Evolutionary conservation across 1,140 invertebrate species (phyloP).

Genomic region (Chrysopa pallens): DNA sequence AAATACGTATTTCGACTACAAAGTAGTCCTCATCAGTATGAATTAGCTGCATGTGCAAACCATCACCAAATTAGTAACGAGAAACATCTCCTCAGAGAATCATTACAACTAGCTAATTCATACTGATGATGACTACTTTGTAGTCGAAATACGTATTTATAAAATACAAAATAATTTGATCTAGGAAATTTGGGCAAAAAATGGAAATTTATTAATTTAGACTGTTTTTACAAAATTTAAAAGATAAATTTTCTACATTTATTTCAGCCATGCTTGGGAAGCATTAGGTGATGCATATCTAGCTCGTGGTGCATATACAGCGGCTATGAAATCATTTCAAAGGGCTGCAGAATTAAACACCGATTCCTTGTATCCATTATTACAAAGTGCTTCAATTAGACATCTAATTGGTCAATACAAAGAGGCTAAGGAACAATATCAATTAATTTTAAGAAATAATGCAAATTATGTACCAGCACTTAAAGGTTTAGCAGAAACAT

Average conservation of each 20-base stretch:
- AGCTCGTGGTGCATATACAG: constrained; percentile 60
- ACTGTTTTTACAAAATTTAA: neutral
- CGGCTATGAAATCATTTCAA: constrained; percentile 70
- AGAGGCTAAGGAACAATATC: constrained; percentile 52
- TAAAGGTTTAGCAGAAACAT: constrained; percentile 59
- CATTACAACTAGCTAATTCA: too few species aligned
- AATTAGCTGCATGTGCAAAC: too few species aligned
- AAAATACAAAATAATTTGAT: too few species aligned
- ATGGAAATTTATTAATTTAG: too few species aligned
- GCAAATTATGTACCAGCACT: constrained; percentile 52
- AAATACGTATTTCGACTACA: too few species aligned
- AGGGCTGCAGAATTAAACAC: constrained; percentile 48
- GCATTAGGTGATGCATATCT: constrained; percentile 76
- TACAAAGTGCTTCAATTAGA: constrained; percentile 67
- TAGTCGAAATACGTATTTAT: too few species aligned
- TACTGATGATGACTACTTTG: too few species aligned
- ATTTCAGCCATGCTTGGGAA: constrained; percentile 52
- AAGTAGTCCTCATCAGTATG: too few species aligned
- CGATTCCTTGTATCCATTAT: constrained; percentile 50
- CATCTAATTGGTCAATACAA: constrained; percentile 42
- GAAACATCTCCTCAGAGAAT: too few species aligned
- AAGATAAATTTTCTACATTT: constrained; percentile 6
- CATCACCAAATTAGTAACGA: too few species aligned
- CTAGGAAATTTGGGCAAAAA: too few species aligned
- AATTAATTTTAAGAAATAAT: constrained; percentile 39